Conservation (phyloP, 2,113 vertebrate species). For the Ctenomys sociabilis region DNA sequence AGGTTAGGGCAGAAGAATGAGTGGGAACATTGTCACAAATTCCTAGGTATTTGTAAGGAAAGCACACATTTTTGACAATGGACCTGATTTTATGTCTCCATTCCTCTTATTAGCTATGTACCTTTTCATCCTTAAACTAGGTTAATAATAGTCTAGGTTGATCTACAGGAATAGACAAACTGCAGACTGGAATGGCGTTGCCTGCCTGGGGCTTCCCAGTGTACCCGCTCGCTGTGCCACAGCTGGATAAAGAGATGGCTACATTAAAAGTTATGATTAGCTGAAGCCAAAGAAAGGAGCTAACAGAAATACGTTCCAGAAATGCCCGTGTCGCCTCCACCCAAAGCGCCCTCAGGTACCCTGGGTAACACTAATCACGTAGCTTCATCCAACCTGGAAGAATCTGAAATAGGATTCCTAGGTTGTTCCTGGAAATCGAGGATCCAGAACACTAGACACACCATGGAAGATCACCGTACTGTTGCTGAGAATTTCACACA, state of each 20-base stretch:
- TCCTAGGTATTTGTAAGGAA: neutral
- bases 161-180: neutral
- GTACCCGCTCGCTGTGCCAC: neutral
- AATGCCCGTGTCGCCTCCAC: neutral
- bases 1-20: neutral
- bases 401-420: neutral
- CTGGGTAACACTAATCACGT: neutral
- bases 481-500: neutral
- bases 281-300: neutral
- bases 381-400: accelerated
- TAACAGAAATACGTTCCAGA: neutral
- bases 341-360: neutral
- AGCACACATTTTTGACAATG: neutral
- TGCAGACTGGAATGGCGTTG: neutral
- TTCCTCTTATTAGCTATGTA: neutral
- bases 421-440: neutral
- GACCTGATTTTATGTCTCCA: neutral
- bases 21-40: neutral
- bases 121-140: neutral
- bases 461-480: neutral
- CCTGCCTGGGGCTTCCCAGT: neutral
- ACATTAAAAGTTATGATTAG: neutral
- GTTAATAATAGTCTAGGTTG: neutral
- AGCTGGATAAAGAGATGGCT: neutral
- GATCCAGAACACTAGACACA: neutral